Percentiles rank a stretch among this genome's conserved stretches.
phyloP scores from a whole-genome alignment of 2,888 invertebrate species.

The Synergus umbraculus region DNA sequence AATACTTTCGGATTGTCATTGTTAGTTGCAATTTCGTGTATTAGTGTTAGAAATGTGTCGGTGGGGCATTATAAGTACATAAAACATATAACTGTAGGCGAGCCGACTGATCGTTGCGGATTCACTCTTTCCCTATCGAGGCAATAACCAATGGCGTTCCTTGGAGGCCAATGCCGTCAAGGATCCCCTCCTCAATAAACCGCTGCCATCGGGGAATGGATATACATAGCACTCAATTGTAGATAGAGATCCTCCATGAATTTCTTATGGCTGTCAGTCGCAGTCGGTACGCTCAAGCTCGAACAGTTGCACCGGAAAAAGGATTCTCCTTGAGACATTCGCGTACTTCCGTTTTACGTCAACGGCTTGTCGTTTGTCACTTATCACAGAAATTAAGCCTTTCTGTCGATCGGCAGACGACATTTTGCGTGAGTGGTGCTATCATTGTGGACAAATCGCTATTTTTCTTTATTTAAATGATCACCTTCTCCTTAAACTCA shows the following conservation, averaged over 20 bases:
- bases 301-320: slow-evolving; percentile 54
- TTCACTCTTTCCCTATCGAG: slow-evolving; percentile 31
- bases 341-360: slow-evolving; percentile 48
- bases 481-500: background rate
- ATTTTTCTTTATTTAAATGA: background rate
- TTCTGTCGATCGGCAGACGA: slow-evolving; percentile 45
- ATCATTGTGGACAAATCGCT: slow-evolving; percentile 16
- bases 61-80: background rate
- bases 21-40: background rate
- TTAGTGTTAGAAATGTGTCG: background rate
- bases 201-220: slow-evolving; percentile 29
- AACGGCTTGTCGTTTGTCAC: slow-evolving; percentile 46
- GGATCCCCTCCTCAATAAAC: slow-evolving; percentile 45
- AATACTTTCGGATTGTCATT: slow-evolving; percentile 13
- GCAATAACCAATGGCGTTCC: slow-evolving; percentile 48
- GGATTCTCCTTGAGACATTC: slow-evolving; percentile 46
- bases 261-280: slow-evolving; percentile 70
- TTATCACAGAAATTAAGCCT: slow-evolving; percentile 41
- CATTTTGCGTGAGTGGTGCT: slow-evolving; percentile 48
- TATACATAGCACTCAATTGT: slow-evolving; percentile 35
- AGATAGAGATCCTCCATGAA: slow-evolving; percentile 67
- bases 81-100: slow-evolving; percentile 20
- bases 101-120: slow-evolving; percentile 4
- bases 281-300: slow-evolving; percentile 65
- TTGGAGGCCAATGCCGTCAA: slow-evolving; percentile 44